Evolutionary conservation across 2,888 invertebrate species (phyloP).

Genomic region (Spatulosminthurus flaviceps): DNA sequence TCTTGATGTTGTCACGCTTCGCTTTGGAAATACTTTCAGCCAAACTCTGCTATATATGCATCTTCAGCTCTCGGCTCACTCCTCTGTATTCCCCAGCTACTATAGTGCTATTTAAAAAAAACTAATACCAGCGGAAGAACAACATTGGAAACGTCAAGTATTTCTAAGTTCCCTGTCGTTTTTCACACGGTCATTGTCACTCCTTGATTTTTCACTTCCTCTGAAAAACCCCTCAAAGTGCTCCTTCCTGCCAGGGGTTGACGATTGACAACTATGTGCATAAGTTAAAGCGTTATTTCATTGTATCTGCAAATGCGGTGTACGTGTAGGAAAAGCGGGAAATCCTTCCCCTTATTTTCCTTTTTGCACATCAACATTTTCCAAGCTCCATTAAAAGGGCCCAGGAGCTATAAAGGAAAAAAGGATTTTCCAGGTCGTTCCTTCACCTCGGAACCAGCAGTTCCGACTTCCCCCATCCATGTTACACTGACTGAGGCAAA

Average conservation of each 20-base stretch:
- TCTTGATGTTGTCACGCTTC: slow-evolving; percentile 14
- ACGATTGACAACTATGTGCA: background rate
- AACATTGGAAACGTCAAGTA: background rate
- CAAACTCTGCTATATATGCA: background rate
- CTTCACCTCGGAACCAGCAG: too few species aligned
- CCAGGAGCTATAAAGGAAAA: too few species aligned
- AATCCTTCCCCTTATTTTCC: too few species aligned
- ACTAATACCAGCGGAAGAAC: background rate
- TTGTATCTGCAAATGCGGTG: background rate
- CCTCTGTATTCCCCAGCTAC: background rate
- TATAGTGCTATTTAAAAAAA: background rate
- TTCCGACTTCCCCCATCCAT: too few species aligned
- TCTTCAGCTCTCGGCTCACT: background rate
- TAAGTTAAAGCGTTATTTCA: background rate
- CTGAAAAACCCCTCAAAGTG: slow-evolving; percentile 2
- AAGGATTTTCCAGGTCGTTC: too few species aligned
- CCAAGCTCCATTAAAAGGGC: too few species aligned
- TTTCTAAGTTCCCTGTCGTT: slow-evolving; percentile 5
- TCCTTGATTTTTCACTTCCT: background rate
- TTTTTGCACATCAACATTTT: too few species aligned
- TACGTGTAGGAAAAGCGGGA: background rate
- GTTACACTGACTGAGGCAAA: too few species aligned
- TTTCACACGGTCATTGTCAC: slow-evolving; percentile 12
- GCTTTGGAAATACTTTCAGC: slow-evolving; percentile 4
- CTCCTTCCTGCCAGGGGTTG: background rate